phyloP scores from a whole-genome alignment of 1,140 invertebrate species.

The Neuroterus valhalla region DNA sequence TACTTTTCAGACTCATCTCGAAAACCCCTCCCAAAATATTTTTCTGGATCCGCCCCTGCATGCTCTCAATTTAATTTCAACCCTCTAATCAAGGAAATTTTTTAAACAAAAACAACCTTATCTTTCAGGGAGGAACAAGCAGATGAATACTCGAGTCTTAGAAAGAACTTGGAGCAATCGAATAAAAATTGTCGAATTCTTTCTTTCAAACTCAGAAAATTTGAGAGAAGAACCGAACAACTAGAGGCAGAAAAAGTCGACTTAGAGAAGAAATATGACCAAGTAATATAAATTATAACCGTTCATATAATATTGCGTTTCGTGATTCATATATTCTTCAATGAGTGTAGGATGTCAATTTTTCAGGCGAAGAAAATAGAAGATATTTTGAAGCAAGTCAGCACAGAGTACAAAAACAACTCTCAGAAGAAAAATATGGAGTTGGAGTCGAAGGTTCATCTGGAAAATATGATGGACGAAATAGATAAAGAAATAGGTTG shows the following conservation, averaged over 20 bases:
- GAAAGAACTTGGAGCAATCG: slow-evolving; percentile 95
- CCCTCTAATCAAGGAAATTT: neutral
- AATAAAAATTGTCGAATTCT: slow-evolving; percentile 98
- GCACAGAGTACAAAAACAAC: slow-evolving; percentile 79
- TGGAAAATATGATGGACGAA: slow-evolving; percentile 87
- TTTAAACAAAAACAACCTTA: slow-evolving; percentile 34
- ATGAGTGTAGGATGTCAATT: slow-evolving; percentile 28
- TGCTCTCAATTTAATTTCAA: slow-evolving; percentile 18
- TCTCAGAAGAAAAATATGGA: slow-evolving; percentile 83
- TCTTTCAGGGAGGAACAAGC: slow-evolving; percentile 93
- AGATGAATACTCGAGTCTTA: slow-evolving; percentile 95
- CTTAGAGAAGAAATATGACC: slow-evolving; percentile 81
- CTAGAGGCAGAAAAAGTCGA: slow-evolving; percentile 89
- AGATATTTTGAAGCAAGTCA: slow-evolving; percentile 78
- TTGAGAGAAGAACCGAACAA: slow-evolving; percentile 92
- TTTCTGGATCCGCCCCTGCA: no score
- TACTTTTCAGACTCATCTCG: no score
- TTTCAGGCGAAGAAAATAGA: slow-evolving; percentile 78
- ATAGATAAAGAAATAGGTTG: slow-evolving; percentile 86
- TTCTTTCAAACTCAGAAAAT: slow-evolving; percentile 98
- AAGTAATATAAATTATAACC: slow-evolving; percentile 70
- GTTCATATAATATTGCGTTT: slow-evolving; percentile 27
- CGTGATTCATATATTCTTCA: slow-evolving; percentile 4
- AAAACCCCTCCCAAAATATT: no score
- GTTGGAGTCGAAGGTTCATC: slow-evolving; percentile 81